Base-by-base conservation (phyloP, 2,888 invertebrate genomes). In the Lithophane socia region DNA sequence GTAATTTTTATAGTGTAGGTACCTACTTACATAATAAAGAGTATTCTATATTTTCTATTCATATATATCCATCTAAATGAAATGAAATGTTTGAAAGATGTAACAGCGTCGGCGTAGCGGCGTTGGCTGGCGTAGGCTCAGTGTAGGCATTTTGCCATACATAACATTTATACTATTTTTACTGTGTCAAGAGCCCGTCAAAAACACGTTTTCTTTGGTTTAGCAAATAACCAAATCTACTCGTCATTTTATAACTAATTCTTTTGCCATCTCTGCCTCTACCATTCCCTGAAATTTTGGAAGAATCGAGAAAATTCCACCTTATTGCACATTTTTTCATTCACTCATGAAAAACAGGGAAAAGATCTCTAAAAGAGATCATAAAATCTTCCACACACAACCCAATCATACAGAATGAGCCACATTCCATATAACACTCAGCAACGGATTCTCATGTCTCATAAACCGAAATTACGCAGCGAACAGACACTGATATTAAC, bases 401-500 rank as follows among this genome's bases (percentile, higher is more conserved):
- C 63, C 71, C 18, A 71, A 71, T 83, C 80, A 56, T n/a, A 75
- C 29, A 65, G 56, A 82, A 85, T 65, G 66, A 77, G 68, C 71
- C 73, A 64, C 65, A 84, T 83, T 85, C 79, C 70, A 42, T 83
- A 69, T 73, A 81, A 86, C 80, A 80, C 80, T 86, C 85, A 67
- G 42, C 73, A 66, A 76, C 77, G 61, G 70, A 82, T 72, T 81
- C 80, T 77, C 76, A 75, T 75, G 76, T 80, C 75, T 86, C 87
- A 85, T 84, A 87, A 88, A 86, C 86, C 67, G 68, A 80, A 85
- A 88, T 82, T 81, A 87, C 84, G 76, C 78, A 80, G 67, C 81
- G 37, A 84, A 81, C 87, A 85, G 85, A 87, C 75, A 71, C 82
- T 68, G 87, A 78, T 84, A 88, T 88, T 87, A 88, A 87, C 87